Percentiles rank a stretch among this genome's conserved stretches.
These are phyloP conservation scores for Penaeus indicus DNA, from an alignment of 1,140 invertebrate genomes.

Conservation along the genomic window DNA sequence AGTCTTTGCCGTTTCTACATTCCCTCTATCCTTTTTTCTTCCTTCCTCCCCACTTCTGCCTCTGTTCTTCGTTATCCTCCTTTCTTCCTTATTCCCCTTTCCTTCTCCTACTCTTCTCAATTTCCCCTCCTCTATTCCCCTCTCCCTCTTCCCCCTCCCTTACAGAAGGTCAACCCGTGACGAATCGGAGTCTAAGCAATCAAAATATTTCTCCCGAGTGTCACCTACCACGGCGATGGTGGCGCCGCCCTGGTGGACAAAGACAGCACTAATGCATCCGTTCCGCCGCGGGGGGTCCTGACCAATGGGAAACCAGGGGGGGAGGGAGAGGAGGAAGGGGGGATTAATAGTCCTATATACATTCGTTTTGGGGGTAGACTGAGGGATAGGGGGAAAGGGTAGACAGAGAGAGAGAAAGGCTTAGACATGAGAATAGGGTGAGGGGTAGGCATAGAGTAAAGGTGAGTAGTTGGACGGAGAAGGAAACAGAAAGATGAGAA, in stretches of 20 bases:
- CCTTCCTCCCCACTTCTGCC: not conserved
- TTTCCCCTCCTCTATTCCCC: too few relatives aligned
- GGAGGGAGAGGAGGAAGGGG: too few relatives aligned
- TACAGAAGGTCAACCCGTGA: constrained; percentile 12
- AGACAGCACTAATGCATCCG: constrained; percentile 37
- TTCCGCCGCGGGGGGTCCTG: not conserved
- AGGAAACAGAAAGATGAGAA: too few relatives aligned
- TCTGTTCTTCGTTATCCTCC: not conserved
- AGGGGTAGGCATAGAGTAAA: too few relatives aligned
- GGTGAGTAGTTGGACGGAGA: too few relatives aligned
- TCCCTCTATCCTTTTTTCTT: not conserved
- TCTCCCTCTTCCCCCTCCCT: not conserved
- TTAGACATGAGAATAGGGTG: too few relatives aligned
- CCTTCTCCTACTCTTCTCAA: not conserved
- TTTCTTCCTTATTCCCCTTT: not conserved
- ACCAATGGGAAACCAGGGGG: not conserved
- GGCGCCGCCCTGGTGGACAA: constrained; percentile 41
- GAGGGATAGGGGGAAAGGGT: too few relatives aligned
- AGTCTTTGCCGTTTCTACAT: not conserved
- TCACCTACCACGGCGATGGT: constrained; percentile 46
- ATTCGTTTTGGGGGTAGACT: too few relatives aligned
- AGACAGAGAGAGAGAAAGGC: too few relatives aligned
- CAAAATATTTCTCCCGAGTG: constrained; percentile 51
- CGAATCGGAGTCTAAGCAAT: constrained; percentile 44
- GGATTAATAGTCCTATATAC: too few relatives aligned